Base-by-base conservation (phyloP, 1,140 invertebrate species). In the Drosophila varians region DNA sequence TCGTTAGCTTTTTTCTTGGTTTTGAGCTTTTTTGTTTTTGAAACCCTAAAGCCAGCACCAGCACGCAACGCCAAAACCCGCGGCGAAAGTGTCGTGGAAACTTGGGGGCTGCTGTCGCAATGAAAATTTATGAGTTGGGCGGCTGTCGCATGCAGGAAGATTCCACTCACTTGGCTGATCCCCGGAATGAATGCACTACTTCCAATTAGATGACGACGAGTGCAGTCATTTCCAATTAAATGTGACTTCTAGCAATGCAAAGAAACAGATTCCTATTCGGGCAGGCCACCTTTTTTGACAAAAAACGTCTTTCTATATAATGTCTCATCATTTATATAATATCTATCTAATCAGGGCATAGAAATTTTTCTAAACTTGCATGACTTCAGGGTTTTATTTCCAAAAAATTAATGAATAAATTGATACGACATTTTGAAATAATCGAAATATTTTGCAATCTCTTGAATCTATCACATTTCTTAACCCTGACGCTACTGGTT, bases 11-110 rank as follows among this genome's bases (percentile, higher is more conserved):
- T 16, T 6, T 7, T 40, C 18, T 40, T 42, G n/a, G 36, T 2
- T 19, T 42, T 42, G 9, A 11, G 28, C 11, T 4, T 42, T 42
- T 42, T 42, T n/a, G n/a, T 40, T 42, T 11, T 42, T 19, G 42
- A 52, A 53, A 34, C 48, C 49, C 40, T 42, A 1, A 42, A 42
- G 16, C 51, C 16, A 26, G 40, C 72, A 79, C 51, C 16, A 26
- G 40, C 72, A 79, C 71, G 80, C 75, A 73, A 83, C 74, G 46
- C 42, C 36, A 42, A 42, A 42, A 18, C 38, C 34, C 58, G 82
- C 84, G 56, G 80, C 80, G 80, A 84, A 84, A 84, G 80, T 84
- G 58, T 84, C 61, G 70, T 40, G 60, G 64, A 83, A 80, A 79
- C 26, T 4, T 11, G 28, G 49, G 36, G 54, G 18, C n/a, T n/a